Conservation (phyloP, 2,113 vertebrate genomes). For the Conger conger region DNA sequence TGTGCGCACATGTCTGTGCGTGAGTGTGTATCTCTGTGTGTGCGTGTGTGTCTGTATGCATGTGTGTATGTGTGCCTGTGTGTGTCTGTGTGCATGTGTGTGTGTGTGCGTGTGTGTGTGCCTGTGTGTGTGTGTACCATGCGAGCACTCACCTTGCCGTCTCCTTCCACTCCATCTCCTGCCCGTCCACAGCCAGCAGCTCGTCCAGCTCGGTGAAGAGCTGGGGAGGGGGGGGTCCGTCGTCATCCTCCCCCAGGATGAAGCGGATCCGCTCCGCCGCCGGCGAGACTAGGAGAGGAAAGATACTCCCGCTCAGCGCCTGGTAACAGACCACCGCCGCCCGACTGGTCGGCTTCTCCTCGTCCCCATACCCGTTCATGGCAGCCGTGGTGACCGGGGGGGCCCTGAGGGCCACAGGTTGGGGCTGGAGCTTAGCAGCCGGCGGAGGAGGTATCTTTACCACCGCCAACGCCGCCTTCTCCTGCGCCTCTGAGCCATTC, state of each 20-base stretch:
- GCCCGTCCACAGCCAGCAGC: slow-evolving; percentile 88
- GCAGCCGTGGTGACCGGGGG: slow-evolving; percentile 23
- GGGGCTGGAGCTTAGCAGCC: slow-evolving; percentile 23
- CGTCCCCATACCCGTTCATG: slow-evolving; percentile 35
- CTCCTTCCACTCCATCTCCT: slow-evolving; percentile 99
- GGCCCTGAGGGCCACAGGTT: slow-evolving; percentile 39
- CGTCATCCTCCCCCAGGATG: slow-evolving; percentile 95
- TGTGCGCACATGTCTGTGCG: not conserved
- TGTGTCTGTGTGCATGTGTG: no score
- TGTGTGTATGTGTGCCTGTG: no score
- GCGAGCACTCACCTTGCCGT: slow-evolving; percentile 84
- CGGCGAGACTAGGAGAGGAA: slow-evolving; percentile 90
- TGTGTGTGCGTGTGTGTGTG: not conserved
- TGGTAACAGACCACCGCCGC: slow-evolving; percentile 60
- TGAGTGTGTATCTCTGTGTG: no score
- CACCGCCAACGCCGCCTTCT: slow-evolving; percentile 31
- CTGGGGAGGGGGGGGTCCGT: slow-evolving; percentile 87
- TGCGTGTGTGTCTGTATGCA: no score
- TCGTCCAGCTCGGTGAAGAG: slow-evolving; percentile 98
- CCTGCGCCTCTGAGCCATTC: slow-evolving; percentile 10
- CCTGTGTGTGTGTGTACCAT: no score
- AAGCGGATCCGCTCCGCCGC: slow-evolving; percentile 95
- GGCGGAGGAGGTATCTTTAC: slow-evolving; percentile 56
- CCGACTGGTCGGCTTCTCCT: slow-evolving; percentile 62
- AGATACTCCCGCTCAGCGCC: slow-evolving; percentile 84